These are phyloP conservation scores for Spisula subtruncata DNA, from an alignment of 2,888 invertebrate species.

Conservation along the genomic window DNA sequence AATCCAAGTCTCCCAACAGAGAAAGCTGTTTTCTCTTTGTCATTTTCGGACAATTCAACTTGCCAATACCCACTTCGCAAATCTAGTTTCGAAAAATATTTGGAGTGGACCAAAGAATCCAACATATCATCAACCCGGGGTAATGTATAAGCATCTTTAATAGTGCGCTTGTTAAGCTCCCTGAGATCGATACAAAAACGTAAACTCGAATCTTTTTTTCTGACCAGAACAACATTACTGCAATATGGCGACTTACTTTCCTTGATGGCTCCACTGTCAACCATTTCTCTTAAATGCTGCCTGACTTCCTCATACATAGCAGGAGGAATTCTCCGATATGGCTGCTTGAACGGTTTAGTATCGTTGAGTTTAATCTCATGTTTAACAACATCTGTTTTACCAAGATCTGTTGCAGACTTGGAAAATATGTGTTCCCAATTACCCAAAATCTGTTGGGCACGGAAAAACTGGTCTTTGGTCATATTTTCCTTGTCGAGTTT, in stretches of 20 bases:
- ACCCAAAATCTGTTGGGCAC: constrained; percentile 7
- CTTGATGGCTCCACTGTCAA: not conserved
- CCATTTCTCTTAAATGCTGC: constrained; percentile 54
- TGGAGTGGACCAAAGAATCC: not conserved
- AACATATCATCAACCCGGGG: not conserved
- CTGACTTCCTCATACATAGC: constrained; percentile 55
- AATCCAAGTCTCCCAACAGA: not conserved
- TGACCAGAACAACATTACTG: not conserved
- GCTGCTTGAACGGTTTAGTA: constrained; percentile 47
- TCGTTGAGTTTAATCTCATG: constrained; percentile 56
- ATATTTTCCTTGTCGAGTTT: not conserved
- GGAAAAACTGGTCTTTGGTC: not conserved
- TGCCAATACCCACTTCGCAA: not conserved
- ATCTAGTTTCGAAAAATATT: constrained; percentile 16
- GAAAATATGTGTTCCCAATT: constrained; percentile 30
- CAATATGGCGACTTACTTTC: not conserved
- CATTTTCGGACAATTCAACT: not conserved
- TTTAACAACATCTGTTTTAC: not conserved
- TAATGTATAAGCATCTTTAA: not conserved
- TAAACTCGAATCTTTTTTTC: not conserved
- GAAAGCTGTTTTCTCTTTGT: not conserved
- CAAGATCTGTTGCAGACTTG: constrained; percentile 11
- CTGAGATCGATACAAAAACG: not conserved
- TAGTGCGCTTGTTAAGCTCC: not conserved
- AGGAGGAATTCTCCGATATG: constrained; percentile 50